Evolutionary conservation across 2,113 vertebrate species (phyloP).

Genomic region (Oreotrochilus melanogaster): DNA sequence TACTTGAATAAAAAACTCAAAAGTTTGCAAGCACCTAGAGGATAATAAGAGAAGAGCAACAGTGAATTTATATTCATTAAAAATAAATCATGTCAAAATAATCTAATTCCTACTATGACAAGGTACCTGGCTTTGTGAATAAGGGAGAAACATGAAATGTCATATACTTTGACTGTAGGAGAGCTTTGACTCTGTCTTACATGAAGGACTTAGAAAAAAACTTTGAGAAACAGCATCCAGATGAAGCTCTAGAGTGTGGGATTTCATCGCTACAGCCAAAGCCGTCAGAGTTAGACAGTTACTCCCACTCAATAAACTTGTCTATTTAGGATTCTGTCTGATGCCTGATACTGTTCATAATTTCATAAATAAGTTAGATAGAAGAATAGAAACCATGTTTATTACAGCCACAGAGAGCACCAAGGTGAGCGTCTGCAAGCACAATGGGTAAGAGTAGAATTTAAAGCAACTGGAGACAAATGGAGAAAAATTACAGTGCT

Average conservation of each 20-base stretch:
- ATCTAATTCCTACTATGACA: not conserved
- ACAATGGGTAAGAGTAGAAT: not conserved
- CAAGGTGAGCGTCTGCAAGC: not conserved
- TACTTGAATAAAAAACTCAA: not conserved
- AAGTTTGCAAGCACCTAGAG: not conserved
- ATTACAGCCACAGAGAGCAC: not conserved
- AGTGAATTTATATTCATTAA: conserved; percentile 1
- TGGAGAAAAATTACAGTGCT: not conserved
- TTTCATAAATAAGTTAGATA: not conserved
- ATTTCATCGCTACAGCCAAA: not conserved
- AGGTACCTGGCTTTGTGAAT: not conserved
- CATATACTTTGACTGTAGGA: not conserved
- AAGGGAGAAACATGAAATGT: not conserved
- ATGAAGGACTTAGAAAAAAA: not conserved
- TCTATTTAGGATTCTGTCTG: not conserved
- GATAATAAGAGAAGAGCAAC: not conserved
- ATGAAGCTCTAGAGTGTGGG: not conserved
- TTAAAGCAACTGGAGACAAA: not conserved
- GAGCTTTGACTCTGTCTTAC: not conserved
- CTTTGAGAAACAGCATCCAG: not conserved
- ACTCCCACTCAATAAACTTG: not conserved
- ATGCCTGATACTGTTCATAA: not conserved
- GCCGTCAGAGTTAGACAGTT: not conserved
- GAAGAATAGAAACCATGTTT: not conserved
- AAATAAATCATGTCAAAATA: not conserved